phyloP scores from a whole-genome alignment of 2,113 vertebrate species.

The Onychorhynchus coronatus region DNA sequence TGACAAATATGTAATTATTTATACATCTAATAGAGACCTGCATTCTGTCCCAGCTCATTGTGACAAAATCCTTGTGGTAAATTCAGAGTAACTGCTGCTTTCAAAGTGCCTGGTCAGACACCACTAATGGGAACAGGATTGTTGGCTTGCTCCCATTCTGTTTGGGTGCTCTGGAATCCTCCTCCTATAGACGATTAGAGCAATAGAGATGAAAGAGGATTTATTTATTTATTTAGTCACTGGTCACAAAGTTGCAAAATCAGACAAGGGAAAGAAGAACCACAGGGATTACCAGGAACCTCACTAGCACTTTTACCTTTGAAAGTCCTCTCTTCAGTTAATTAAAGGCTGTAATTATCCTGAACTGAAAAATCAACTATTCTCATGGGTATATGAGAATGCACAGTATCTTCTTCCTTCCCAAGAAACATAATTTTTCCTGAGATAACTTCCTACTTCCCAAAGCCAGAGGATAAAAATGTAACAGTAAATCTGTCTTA shows the following conservation, averaged over 20 bases:
- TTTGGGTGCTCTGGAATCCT: background rate
- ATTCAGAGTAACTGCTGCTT: background rate
- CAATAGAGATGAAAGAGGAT: background rate
- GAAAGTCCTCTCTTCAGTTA: background rate
- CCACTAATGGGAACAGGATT: background rate
- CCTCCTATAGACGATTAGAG: background rate
- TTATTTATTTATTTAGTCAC: background rate
- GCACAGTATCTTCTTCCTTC: background rate
- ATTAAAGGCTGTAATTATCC: background rate
- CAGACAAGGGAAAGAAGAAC: background rate
- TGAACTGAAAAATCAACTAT: background rate
- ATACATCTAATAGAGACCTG: background rate
- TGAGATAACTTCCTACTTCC: background rate
- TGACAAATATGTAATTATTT: slow-evolving; percentile 22
- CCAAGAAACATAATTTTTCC: background rate
- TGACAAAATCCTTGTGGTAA: background rate
- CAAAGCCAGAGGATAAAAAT: background rate
- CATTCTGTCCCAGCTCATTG: background rate
- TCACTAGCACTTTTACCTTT: background rate
- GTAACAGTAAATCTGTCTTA: background rate
- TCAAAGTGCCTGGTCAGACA: background rate
- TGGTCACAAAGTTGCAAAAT: background rate
- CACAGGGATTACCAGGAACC: background rate
- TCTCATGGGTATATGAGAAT: background rate
- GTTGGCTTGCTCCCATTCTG: background rate